Evolutionary conservation across 2,888 invertebrate species (phyloP).

Genomic region (Ditula angustiorana): DNA sequence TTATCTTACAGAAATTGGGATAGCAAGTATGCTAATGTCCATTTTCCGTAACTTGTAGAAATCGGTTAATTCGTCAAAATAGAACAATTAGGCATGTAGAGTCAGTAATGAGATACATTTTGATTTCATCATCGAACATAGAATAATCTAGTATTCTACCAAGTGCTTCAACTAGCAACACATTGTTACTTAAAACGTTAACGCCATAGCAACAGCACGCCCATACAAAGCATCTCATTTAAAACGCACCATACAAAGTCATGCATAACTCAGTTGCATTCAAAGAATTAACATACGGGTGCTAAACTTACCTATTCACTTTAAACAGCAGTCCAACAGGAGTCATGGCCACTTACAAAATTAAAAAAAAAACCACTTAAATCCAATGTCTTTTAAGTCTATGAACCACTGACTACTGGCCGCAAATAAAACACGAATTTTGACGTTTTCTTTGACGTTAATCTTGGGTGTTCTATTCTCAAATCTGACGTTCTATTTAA

Average conservation of each 20-base stretch:
- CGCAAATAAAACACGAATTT: constrained; percentile 36
- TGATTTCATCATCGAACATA: too few species aligned
- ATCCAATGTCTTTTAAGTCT: constrained; percentile 19
- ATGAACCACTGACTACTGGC: constrained; percentile 7
- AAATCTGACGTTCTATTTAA: constrained; percentile 6
- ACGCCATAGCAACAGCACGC: constrained; percentile 28
- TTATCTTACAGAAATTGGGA: too few species aligned
- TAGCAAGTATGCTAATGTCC: too few species aligned
- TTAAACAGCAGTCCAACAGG: constrained; percentile 86
- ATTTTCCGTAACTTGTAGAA: too few species aligned
- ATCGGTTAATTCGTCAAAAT: too few species aligned
- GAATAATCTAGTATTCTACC: neutral
- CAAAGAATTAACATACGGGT: constrained; percentile 18
- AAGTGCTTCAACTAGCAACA: neutral
- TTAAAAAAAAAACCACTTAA: constrained; percentile 22
- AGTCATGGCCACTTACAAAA: constrained; percentile 70
- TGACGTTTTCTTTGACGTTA: constrained; percentile 7
- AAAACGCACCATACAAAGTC: constrained; percentile 26
- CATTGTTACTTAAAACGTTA: constrained; percentile 3
- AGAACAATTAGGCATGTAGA: too few species aligned
- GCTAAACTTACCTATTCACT: constrained; percentile 83
- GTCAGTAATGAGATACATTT: too few species aligned
- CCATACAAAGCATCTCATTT: constrained; percentile 31
- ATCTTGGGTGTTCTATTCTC: too few species aligned
- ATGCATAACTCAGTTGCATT: constrained; percentile 28